These are phyloP conservation scores for Himalopsyche anomala DNA, from an alignment of 2,888 invertebrate species.

Conservation along the genomic window DNA sequence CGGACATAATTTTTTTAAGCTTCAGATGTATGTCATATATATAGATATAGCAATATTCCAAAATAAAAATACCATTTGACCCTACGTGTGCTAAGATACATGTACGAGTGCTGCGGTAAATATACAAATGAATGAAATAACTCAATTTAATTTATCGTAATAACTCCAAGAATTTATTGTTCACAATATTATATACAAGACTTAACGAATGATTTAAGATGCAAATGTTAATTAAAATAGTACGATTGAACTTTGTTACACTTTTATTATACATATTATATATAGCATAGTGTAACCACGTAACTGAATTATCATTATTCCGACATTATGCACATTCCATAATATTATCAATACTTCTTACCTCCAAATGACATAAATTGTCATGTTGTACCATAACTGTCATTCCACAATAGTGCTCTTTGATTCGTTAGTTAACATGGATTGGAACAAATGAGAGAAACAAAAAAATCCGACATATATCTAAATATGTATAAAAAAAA, in stretches of 20 bases:
- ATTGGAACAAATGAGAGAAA: too few relatives aligned
- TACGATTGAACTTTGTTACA: background rate
- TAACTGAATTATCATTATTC: too few relatives aligned
- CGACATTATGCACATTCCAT: too few relatives aligned
- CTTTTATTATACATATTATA: background rate
- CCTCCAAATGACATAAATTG: too few relatives aligned
- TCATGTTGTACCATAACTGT: too few relatives aligned
- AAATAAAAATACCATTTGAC: background rate
- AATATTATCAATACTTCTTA: too few relatives aligned
- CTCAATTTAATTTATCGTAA: slow-evolving; percentile 29
- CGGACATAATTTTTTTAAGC: background rate
- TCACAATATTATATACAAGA: slow-evolving; percentile 4
- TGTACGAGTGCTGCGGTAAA: background rate
- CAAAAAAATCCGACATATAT: too few relatives aligned
- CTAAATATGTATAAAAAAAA: too few relatives aligned
- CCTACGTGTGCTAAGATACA: background rate
- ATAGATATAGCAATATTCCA: too few relatives aligned
- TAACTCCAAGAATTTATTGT: slow-evolving; percentile 30
- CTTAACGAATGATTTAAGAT: slow-evolving; percentile 13
- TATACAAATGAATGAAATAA: background rate
- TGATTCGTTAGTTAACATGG: too few relatives aligned
- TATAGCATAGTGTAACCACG: background rate
- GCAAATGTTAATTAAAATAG: slow-evolving; percentile 10
- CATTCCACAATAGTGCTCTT: too few relatives aligned
- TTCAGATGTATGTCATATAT: too few relatives aligned